Percentiles rank a stretch among this genome's conserved stretches.
phyloP scores from a whole-genome alignment of 2,113 vertebrate species.

The Azemiops feae region DNA sequence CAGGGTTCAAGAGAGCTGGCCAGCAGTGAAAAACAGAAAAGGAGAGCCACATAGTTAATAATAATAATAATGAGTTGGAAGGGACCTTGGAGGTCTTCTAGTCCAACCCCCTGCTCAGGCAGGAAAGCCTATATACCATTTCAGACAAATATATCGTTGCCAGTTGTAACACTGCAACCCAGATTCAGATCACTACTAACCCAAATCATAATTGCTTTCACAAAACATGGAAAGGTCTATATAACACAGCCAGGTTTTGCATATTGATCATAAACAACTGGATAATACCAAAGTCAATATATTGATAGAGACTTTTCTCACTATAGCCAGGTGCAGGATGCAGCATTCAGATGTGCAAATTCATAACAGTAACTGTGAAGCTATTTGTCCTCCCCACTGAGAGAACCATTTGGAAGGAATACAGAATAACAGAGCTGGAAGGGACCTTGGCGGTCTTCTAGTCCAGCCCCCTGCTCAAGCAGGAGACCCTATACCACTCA shows the following conservation, averaged over 20 bases:
- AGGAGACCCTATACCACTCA: no score
- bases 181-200: background rate
- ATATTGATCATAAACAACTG: background rate
- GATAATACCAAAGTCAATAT: background rate
- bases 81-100: no score
- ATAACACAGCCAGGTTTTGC: background rate
- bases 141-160: no score
- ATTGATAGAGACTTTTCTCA: background rate
- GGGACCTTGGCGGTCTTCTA: no score
- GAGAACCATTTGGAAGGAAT: background rate
- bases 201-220: background rate
- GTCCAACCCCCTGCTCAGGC: no score
- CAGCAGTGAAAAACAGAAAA: background rate
- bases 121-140: no score
- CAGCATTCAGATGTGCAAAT: background rate
- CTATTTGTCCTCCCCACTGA: background rate
- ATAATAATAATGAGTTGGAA: no score
- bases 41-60: background rate
- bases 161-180: background rate
- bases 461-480: no score
- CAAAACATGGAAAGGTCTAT: background rate
- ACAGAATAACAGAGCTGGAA: background rate
- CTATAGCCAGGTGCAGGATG: background rate
- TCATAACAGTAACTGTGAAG: background rate
- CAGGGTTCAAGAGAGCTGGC: slow-evolving; percentile 15